Evolutionary conservation across 2,797 vertebrate genomes (phyloP).

Genomic region (Dipus sagitta): DNA sequence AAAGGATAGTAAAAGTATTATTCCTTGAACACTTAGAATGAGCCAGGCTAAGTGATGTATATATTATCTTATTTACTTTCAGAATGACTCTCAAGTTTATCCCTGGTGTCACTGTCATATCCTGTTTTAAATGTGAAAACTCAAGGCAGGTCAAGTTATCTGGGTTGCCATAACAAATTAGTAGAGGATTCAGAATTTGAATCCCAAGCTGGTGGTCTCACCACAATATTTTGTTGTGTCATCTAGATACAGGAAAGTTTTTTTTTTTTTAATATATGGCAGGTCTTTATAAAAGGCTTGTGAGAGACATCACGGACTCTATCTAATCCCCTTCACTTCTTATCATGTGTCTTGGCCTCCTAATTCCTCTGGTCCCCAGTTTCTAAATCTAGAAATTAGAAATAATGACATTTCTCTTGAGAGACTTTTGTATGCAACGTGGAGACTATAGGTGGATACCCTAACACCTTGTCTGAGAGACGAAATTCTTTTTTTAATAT

Average conservation of each 20-base stretch:
- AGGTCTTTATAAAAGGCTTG: neutral
- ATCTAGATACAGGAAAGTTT: neutral
- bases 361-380: neutral
- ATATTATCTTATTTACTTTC: neutral
- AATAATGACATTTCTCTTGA: neutral
- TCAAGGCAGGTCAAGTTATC: neutral
- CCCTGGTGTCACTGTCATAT: neutral
- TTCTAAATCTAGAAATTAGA: neutral
- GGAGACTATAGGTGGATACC: neutral
- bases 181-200: neutral
- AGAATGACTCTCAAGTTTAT: neutral
- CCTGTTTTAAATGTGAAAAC: neutral
- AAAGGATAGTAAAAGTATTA: neutral
- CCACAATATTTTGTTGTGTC: neutral
- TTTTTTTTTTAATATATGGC: neutral
- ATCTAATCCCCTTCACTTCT: neutral
- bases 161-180: neutral
- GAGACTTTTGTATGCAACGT: neutral
- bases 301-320: neutral
- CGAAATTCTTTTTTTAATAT: neutral
- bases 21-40: neutral
- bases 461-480: neutral
- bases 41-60: neutral
- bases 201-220: neutral
- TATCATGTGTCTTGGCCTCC: neutral